phyloP scores from a whole-genome alignment of 2,888 invertebrate species.

The Amphipoea lucens region DNA sequence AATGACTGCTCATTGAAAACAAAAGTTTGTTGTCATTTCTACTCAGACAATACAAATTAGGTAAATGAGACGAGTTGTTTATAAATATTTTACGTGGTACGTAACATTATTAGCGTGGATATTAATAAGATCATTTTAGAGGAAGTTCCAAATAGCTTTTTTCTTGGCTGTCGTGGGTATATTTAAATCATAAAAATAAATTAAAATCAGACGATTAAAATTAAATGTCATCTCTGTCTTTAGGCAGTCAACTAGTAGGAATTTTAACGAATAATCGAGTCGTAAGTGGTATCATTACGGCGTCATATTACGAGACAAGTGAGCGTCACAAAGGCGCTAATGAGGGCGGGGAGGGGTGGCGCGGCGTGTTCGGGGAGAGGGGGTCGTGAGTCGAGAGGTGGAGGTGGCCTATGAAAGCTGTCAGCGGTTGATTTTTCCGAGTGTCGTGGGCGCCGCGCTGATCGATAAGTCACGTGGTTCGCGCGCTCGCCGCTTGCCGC shows the following conservation, averaged over 20 bases:
- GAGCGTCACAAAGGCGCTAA: constrained; percentile 90
- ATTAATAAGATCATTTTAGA: neutral
- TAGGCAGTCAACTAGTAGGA: constrained; percentile 55
- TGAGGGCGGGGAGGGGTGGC: constrained; percentile 82
- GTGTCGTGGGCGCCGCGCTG: constrained; percentile 89
- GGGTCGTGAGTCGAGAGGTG: constrained; percentile 70
- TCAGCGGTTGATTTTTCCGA: constrained; percentile 91
- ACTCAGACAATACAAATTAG: constrained; percentile 47
- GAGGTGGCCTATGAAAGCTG: constrained; percentile 88
- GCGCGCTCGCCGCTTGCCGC: constrained; percentile 77
- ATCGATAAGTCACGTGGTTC: constrained; percentile 90
- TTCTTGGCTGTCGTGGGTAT: neutral
- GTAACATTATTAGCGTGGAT: neutral
- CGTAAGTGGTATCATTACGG: constrained; percentile 87
- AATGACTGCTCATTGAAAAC: constrained; percentile 66
- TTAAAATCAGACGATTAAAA: neutral
- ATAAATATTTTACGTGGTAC: constrained; percentile 10
- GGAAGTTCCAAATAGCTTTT: neutral
- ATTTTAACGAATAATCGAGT: constrained; percentile 79
- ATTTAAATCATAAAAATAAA: constrained; percentile 10
- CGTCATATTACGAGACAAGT: constrained; percentile 88
- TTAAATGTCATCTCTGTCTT: constrained; percentile 35
- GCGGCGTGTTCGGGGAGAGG: constrained; percentile 53
- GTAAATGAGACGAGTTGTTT: constrained; percentile 16
- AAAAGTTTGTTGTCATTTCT: constrained; percentile 63